Percentiles rank a stretch among this genome's conserved stretches.
phyloP scores from a whole-genome alignment of 2,888 invertebrate species.

The Epinotia brunnichana region DNA sequence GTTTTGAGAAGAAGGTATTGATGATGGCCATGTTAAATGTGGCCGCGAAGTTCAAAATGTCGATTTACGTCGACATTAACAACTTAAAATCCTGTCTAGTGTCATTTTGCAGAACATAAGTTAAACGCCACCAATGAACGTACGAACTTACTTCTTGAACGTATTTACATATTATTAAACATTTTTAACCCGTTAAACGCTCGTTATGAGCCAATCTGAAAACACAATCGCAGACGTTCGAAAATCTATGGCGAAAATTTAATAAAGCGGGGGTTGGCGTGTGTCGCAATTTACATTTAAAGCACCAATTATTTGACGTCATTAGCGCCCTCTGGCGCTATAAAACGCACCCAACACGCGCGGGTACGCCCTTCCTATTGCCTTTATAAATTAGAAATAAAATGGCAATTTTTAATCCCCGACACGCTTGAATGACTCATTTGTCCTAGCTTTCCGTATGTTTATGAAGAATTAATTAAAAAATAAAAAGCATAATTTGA shows the following conservation, averaged over 20 bases:
- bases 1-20: no score
- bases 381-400: conserved; percentile 79
- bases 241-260: conserved; percentile 69
- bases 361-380: conserved; percentile 62
- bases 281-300: conserved; percentile 83
- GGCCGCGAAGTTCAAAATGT: no score
- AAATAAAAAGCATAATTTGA: not conserved
- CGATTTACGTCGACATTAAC: no score
- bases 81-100: no score
- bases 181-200: conserved; percentile 12
- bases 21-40: no score
- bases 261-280: conserved; percentile 76
- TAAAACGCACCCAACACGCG: conserved; percentile 82
- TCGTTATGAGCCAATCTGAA: conserved; percentile 25
- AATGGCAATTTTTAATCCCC: conserved; percentile 60
- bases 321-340: conserved; percentile 80
- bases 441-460: conserved; percentile 26
- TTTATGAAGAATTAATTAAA: conserved; percentile 31
- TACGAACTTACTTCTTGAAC: no score
- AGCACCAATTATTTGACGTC: conserved; percentile 83
- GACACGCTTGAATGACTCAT: conserved; percentile 40
- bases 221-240: conserved; percentile 44
- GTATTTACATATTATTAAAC: not conserved
- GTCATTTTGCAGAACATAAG: not conserved
- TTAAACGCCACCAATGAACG: not conserved